A percentile compares a stretch with the other conserved stretches of the same genome.
These are phyloP conservation scores for Urocyon cinereoargenteus DNA, from an alignment of 2,797 vertebrate species.

Conservation along the genomic window DNA sequence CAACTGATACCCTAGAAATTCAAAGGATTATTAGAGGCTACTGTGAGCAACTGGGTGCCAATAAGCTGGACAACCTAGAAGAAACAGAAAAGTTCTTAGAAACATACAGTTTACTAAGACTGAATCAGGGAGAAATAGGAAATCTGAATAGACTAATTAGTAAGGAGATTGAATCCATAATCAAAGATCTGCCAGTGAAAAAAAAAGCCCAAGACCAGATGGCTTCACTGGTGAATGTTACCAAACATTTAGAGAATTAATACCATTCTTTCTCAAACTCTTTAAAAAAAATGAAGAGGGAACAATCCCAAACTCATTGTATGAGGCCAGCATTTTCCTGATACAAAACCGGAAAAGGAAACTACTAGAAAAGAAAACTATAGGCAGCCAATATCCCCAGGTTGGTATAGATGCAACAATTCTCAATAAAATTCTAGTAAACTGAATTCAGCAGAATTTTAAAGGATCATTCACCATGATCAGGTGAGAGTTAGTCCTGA, in stretches of 20 bases:
- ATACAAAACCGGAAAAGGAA: not conserved
- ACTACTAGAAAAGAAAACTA: not conserved
- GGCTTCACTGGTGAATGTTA: not conserved
- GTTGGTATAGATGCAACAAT: not conserved
- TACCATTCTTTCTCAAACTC: not conserved
- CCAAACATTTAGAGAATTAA: not conserved
- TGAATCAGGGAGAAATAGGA: not conserved
- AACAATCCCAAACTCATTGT: not conserved
- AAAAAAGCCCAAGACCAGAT: not conserved
- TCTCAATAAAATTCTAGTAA: not conserved
- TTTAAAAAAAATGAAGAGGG: not conserved
- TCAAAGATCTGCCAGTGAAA: not conserved
- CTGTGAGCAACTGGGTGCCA: not conserved
- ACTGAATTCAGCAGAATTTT: not conserved
- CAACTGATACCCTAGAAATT: not conserved
- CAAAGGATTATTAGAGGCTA: not conserved
- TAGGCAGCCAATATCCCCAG: not conserved
- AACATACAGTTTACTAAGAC: not conserved
- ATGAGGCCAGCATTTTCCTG: not conserved
- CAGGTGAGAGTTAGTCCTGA: not conserved
- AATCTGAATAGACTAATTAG: not conserved
- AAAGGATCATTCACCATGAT: not conserved
- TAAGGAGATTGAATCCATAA: not conserved
- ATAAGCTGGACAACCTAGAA: not conserved
- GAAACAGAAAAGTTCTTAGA: not conserved